Percentiles rank a stretch among this genome's conserved stretches.
Evolutionary conservation across 2,888 invertebrate genomes (phyloP).

Genomic region (Leptopilina drosophilae): DNA sequence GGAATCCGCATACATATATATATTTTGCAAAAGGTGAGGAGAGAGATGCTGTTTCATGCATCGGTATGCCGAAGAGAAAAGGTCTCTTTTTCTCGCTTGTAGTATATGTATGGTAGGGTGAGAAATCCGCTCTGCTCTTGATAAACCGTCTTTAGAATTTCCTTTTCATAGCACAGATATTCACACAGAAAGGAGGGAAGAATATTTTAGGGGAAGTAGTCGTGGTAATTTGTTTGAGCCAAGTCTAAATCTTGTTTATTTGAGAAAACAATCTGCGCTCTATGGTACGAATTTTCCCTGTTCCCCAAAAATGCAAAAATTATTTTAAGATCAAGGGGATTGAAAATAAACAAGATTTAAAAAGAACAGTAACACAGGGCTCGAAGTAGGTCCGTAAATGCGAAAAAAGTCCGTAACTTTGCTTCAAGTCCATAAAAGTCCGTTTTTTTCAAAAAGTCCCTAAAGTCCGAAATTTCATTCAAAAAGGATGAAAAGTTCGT

Average conservation of each 20-base stretch:
- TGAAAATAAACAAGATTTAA: too few species aligned
- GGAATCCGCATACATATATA: slow-evolving; percentile 35
- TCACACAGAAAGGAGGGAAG: slow-evolving; percentile 8
- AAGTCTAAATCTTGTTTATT: slow-evolving; percentile 32
- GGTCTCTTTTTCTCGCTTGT: slow-evolving; percentile 25
- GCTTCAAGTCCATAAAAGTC: too few species aligned
- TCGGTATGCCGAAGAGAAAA: slow-evolving; percentile 15
- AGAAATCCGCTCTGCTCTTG: slow-evolving; percentile 35
- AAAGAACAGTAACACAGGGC: too few species aligned
- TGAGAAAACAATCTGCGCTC: slow-evolving; percentile 23
- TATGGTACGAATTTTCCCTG: not conserved
- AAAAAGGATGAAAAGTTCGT: too few species aligned
- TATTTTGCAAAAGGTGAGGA: too few species aligned
- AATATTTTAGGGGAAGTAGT: slow-evolving; percentile 30
- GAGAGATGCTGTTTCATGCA: slow-evolving; percentile 33
- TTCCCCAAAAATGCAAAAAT: not conserved
- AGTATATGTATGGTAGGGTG: not conserved
- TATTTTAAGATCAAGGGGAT: not conserved
- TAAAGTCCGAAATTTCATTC: too few species aligned
- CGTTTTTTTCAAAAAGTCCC: too few species aligned
- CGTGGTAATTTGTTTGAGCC: slow-evolving; percentile 27
- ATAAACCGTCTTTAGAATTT: slow-evolving; percentile 28
- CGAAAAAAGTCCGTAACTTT: too few species aligned
- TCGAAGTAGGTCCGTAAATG: too few species aligned
- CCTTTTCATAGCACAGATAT: slow-evolving; percentile 36